A percentile compares a stretch with the other conserved stretches of the same genome.
phyloP scores from a whole-genome alignment of 2,888 invertebrate genomes.

The Thecophora atra region DNA sequence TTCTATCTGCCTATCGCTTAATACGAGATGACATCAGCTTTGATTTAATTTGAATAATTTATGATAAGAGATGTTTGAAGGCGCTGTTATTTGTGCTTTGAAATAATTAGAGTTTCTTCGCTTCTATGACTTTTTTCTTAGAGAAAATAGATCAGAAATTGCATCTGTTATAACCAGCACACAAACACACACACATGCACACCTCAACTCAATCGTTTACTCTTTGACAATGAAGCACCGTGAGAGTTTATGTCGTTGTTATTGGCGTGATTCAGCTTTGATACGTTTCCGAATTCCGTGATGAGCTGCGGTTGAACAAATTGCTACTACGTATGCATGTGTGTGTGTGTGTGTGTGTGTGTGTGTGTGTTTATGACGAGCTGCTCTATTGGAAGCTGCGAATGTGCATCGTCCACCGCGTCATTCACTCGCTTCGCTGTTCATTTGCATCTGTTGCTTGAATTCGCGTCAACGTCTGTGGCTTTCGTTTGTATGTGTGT shows the following conservation, averaged over 20 bases:
- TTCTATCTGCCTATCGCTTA: not conserved
- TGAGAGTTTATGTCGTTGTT: conserved; percentile 6
- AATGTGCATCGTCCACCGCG: not conserved
- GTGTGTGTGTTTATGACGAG: not conserved
- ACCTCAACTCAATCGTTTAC: not conserved
- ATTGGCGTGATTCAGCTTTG: not conserved
- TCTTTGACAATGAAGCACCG: not conserved
- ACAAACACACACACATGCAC: not conserved
- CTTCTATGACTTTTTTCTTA: not conserved
- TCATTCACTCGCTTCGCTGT: conserved; percentile 1
- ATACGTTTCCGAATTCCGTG: conserved; percentile 27
- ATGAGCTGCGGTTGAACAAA: conserved; percentile 8
- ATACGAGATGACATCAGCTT: not conserved
- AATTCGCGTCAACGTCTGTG: not conserved
- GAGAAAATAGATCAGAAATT: not conserved
- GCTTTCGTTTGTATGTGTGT: not conserved
- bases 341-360: conserved; percentile 14
- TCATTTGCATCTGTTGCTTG: conserved; percentile 32
- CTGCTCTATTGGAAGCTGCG: not conserved
- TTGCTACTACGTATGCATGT: not conserved
- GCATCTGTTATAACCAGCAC: not conserved
- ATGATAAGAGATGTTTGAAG: too few relatives aligned
- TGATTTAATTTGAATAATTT: not conserved
- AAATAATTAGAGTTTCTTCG: too few relatives aligned
- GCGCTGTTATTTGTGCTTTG: too few relatives aligned